phyloP scores from a whole-genome alignment of 2,113 vertebrate genomes.

The Coracopsis vasa region DNA sequence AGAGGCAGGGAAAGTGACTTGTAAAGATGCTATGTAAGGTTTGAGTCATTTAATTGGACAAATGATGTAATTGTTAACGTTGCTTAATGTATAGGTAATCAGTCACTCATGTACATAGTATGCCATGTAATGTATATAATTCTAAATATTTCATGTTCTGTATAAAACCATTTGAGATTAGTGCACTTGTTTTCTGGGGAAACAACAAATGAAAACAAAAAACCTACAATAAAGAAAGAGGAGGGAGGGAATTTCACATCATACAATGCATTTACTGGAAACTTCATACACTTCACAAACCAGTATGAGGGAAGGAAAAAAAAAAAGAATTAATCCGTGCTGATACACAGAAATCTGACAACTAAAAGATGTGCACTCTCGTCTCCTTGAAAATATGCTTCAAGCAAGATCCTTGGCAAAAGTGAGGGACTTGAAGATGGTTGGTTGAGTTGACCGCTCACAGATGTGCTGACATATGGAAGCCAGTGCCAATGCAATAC shows the following conservation, averaged over 20 bases:
- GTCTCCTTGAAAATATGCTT: constrained; percentile 76
- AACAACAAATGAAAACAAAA: background rate
- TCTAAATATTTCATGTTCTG: background rate
- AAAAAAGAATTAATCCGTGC: constrained; percentile 6
- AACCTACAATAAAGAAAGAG: background rate
- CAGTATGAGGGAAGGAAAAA: background rate
- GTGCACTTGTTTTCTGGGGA: background rate
- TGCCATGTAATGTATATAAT: background rate
- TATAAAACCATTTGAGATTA: background rate
- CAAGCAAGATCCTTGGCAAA: constrained; percentile 73
- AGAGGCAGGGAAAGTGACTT: background rate
- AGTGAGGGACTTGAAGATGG: constrained; percentile 73
- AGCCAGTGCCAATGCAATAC: constrained; percentile 74
- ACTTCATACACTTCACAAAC: background rate
- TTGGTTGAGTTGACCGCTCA: constrained; percentile 74
- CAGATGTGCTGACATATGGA: constrained; percentile 89
- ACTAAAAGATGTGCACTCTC: constrained; percentile 69
- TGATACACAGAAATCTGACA: constrained; percentile 68
- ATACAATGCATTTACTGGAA: background rate
- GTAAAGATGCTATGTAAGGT: background rate
- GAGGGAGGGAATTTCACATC: background rate
- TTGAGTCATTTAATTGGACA: background rate
- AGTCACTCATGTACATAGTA: background rate
- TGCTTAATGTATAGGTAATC: background rate
- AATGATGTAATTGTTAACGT: background rate